phyloP scores from a whole-genome alignment of 2,797 vertebrate species.

The Myotis daubentonii region DNA sequence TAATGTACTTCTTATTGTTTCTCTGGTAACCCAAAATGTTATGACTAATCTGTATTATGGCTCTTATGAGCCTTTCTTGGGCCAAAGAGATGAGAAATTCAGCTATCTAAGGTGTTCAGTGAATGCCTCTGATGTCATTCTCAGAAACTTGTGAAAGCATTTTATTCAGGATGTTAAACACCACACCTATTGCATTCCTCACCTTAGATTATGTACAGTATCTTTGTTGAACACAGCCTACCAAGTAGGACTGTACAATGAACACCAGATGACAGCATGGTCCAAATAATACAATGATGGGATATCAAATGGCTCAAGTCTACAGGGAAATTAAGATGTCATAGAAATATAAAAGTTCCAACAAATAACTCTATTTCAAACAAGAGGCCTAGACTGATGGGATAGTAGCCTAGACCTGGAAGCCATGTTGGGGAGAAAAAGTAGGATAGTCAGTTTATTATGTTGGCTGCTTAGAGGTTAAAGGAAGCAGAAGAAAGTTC shows the following conservation, averaged over 20 bases:
- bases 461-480: neutral
- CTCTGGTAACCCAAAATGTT: slow-evolving; percentile 44
- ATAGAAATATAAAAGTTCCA: neutral
- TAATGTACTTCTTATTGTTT: slow-evolving; percentile 31
- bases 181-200: neutral
- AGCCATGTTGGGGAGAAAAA: neutral
- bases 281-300: neutral
- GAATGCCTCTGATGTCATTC: slow-evolving; percentile 25
- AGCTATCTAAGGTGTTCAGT: neutral
- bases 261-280: neutral
- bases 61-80: slow-evolving; percentile 22
- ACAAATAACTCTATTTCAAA: slow-evolving; percentile 16
- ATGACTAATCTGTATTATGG: slow-evolving; percentile 11
- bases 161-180: slow-evolving; percentile 19
- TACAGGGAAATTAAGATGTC: slow-evolving; percentile 10
- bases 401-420: neutral
- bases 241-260: neutral
- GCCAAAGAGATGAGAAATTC: slow-evolving; percentile 45
- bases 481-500: neutral
- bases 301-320: neutral
- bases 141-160: slow-evolving; percentile 38
- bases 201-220: neutral
- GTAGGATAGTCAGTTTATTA: neutral
- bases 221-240: slow-evolving; percentile 13
- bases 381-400: neutral